Base-by-base conservation (phyloP, 2,888 invertebrate species). In the Conchocele bisecta region DNA sequence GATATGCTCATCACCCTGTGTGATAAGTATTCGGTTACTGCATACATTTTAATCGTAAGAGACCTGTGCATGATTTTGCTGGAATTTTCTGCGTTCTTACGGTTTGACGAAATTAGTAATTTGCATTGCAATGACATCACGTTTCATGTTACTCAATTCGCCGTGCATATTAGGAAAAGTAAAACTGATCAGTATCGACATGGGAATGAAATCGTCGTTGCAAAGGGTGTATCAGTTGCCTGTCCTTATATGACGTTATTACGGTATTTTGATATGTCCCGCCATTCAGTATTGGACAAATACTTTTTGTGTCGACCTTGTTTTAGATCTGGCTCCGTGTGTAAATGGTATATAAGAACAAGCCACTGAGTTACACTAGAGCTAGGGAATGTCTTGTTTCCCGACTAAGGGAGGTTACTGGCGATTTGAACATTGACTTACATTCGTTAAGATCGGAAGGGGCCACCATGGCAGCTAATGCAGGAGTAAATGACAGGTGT, bases 131-230 rank as follows among this genome's bases (percentile, higher is more conserved):
- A 48, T 24, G 63, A 71, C 54, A 33, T 75, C 13, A 28, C 15
- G 20, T 60, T 69, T 29, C 5, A 29, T 29, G 56, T 65, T 5
- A 53, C 44, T 20, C 37, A 72, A 67, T 51, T 74, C 29, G 35
- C 41, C 9, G 24, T 74, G 15, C 17, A 48, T 22, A 76, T 79
- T 29, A 42, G 41, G 6, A 58, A 66, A 53, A 64, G 76, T 61
- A 76, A 76, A 41, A 76, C 76, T n/a, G 75, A 75, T 54, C 70
- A 76, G 46, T 78, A 75, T 35, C 46, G 69, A 20, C 11, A 29
- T 0, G 71, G 71, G 17, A 57, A 50, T 28, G 58, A 79, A 22
- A 51, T 75, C 15, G 46, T 68, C 20, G 50, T 79, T 26, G 22
- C 54, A 11, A 79, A 75, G 59, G 79, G 75, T 24, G 13, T 7